Base-by-base conservation (phyloP, 2,888 invertebrate genomes). In the Chelonus formosanus region DNA sequence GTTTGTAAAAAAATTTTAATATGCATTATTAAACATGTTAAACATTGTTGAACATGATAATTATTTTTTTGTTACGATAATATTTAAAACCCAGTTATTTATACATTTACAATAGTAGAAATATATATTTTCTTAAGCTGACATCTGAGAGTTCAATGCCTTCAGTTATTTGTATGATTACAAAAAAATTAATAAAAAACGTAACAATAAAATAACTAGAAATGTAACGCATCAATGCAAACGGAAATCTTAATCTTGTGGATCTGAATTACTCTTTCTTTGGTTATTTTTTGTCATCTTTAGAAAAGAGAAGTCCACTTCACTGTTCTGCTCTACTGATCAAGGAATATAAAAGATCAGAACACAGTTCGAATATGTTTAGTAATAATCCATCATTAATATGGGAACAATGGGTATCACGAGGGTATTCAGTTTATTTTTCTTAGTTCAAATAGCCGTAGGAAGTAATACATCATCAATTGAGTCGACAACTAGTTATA, bases 281-380 rank as follows among this genome's bases (percentile, higher is more conserved):
- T 58, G 63, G 67, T 48, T 6, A 68, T 71, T 83, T 84, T 84
- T 84, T 82, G 73, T 78, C 61, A 70, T 70, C 75, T 79, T 79
- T 80, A 83, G 81, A 78, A 83, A 71, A 80, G 79, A 74, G 71
- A 75, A 75, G 74, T 76, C 76, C 75, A 76, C 77, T 82, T 78
- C 73, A 68, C 74, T 74, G 80, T 77, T 70, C 79, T 78, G 82
- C 82, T 81, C 80, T 82, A 74, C 70, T 81, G 76, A 79, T 73
- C 76, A 55, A 70, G 64, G 78, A 78, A 82, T 84, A 84, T 83
- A 83, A 83, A 84, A 82, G 83, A 77, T 75, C 70, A 43, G 58
- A 43, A 6, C 44, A 70, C 63, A 65, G 67, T 70, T 71, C 71
- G 66, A 69, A 72, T 71, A 65, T 70, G 68, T 73, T 73, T 65